Percentiles rank a stretch among this genome's conserved stretches.
Evolutionary conservation across 2,888 invertebrate genomes (phyloP).

Genomic region (Rugalucina vietnamica): DNA sequence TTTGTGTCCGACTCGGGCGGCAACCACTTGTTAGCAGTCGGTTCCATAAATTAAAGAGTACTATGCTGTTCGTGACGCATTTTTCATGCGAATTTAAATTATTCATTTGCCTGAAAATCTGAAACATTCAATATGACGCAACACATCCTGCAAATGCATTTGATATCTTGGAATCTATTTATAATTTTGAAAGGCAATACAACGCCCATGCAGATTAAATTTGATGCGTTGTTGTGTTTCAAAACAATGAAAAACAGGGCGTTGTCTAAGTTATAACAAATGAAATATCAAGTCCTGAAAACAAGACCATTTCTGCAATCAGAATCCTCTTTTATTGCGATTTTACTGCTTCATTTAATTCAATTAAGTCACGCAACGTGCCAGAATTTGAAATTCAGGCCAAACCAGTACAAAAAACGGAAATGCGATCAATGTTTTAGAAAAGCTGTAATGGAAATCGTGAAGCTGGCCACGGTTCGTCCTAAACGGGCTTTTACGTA

Average conservation of each 20-base stretch:
- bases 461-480: too few species aligned
- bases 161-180: too few species aligned
- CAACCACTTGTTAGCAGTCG: too few species aligned
- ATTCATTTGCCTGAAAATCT: too few species aligned
- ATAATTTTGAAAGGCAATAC: not conserved
- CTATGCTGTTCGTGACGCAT: too few species aligned
- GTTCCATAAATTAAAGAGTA: too few species aligned
- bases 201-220: not conserved
- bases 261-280: not conserved
- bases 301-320: not conserved
- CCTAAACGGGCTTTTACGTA: too few species aligned
- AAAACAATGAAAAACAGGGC: not conserved
- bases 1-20: too few species aligned
- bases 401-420: not conserved
- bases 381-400: not conserved
- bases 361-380: not conserved
- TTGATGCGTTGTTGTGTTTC: not conserved
- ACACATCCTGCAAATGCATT: too few species aligned
- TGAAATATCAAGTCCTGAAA: not conserved
- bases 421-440: not conserved
- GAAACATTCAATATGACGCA: too few species aligned
- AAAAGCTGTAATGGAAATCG: too few species aligned
- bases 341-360: not conserved
- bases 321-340: not conserved
- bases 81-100: too few species aligned